phyloP scores from a whole-genome alignment of 1,140 invertebrate species.

The Samia ricini region DNA sequence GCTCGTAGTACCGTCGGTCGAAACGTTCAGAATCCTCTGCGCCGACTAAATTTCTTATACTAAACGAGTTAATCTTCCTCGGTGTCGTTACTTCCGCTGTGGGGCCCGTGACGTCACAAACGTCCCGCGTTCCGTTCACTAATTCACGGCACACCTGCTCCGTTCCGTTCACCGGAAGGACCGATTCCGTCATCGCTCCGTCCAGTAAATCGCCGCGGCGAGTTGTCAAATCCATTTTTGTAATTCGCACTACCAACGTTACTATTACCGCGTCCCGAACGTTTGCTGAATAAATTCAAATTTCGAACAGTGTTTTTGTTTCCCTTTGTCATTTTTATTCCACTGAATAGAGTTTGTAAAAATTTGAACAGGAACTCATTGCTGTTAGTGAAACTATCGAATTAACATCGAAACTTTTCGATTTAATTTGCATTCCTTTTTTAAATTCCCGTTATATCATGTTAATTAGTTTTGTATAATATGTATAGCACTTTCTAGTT shows the following conservation, averaged over 20 bases:
- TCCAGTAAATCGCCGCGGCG: slow-evolving; percentile 48
- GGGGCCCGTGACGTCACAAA: slow-evolving; percentile 49
- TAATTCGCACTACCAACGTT: slow-evolving; percentile 13
- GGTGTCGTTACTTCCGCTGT: slow-evolving; percentile 39
- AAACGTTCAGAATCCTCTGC: slow-evolving; percentile 46
- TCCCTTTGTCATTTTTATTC: slow-evolving; percentile 17
- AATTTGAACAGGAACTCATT: slow-evolving; percentile 10
- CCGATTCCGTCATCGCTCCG: slow-evolving; percentile 24
- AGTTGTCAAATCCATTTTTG: slow-evolving; percentile 69
- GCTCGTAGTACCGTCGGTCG: slow-evolving; percentile 52
- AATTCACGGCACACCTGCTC: slow-evolving; percentile 49
- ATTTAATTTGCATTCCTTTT: too few species aligned
- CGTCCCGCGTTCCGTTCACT: slow-evolving; percentile 45
- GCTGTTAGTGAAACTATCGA: not conserved
- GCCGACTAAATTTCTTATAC: slow-evolving; percentile 61
- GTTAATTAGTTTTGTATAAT: not conserved
- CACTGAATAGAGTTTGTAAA: not conserved
- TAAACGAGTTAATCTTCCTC: slow-evolving; percentile 59
- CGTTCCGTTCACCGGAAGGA: slow-evolving; percentile 38
- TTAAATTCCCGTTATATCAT: too few species aligned
- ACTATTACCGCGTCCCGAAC: not conserved
- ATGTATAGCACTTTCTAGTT: not conserved
- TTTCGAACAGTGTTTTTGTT: slow-evolving; percentile 8
- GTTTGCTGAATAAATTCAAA: not conserved
- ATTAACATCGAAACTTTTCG: too few species aligned